phyloP scores from a whole-genome alignment of 2,888 invertebrate genomes.

The Brachynemurus nebulosus region DNA sequence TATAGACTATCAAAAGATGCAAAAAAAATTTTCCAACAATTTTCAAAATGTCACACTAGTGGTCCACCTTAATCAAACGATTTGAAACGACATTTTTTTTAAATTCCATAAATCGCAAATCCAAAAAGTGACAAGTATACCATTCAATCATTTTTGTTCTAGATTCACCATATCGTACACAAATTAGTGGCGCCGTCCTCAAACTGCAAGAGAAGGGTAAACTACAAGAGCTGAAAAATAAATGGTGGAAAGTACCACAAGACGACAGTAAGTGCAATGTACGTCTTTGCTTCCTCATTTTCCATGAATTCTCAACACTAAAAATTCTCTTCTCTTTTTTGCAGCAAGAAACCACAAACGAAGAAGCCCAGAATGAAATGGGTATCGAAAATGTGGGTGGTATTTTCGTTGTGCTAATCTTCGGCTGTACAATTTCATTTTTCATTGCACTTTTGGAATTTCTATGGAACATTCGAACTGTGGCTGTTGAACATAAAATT shows the following conservation, averaged over 20 bases:
- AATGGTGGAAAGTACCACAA: constrained; percentile 77
- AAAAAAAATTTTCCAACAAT: no score
- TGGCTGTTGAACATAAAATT: constrained; percentile 62
- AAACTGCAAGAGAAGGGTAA: constrained; percentile 81
- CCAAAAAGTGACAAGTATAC: no score
- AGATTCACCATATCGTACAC: constrained; percentile 65
- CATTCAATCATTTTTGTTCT: constrained; percentile 21
- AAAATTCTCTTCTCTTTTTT: background rate
- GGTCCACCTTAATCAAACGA: no score
- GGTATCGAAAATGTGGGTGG: constrained; percentile 83
- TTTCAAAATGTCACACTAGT: no score
- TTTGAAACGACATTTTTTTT: no score
- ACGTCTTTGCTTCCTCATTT: no score
- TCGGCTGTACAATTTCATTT: constrained; percentile 57
- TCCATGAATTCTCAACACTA: no score
- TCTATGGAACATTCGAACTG: constrained; percentile 65
- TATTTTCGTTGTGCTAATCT: constrained; percentile 71
- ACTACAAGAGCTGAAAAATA: constrained; percentile 65
- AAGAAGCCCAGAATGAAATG: constrained; percentile 41
- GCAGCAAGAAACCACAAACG: background rate
- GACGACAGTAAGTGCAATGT: constrained; percentile 44
- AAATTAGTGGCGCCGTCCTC: constrained; percentile 75
- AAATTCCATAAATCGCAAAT: no score
- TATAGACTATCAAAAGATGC: no score
- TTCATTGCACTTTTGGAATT: constrained; percentile 72